phyloP scores from a whole-genome alignment of 2,113 vertebrate species.

The Oreochromis spilurus region DNA sequence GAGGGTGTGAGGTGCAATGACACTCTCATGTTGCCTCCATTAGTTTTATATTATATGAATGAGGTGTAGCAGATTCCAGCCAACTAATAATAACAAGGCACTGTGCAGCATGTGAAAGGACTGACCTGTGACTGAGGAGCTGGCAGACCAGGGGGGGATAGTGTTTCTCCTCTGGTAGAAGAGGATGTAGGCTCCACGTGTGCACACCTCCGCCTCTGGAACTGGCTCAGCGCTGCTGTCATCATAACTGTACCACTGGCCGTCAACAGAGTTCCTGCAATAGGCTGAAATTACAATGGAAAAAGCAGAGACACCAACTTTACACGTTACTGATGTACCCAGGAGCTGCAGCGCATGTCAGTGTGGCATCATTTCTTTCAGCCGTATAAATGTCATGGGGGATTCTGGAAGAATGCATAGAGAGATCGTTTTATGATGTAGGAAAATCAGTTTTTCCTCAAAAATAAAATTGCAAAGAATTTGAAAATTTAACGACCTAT shows the following conservation, averaged over 20 bases:
- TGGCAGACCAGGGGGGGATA: constrained; percentile 82
- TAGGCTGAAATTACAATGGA: constrained; percentile 72
- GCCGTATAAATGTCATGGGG: not conserved
- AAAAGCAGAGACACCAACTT: not conserved
- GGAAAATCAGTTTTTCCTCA: not conserved
- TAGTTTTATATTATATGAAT: not conserved
- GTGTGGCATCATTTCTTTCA: not conserved
- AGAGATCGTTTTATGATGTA: not conserved
- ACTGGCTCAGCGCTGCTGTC: constrained; percentile 84
- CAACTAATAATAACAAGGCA: not conserved
- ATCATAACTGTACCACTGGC: constrained; percentile 89
- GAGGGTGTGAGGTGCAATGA: not conserved
- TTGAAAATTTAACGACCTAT: not conserved
- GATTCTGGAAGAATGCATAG: not conserved
- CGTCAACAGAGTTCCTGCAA: constrained; percentile 89
- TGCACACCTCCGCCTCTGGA: constrained; percentile 81
- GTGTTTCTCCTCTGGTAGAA: constrained; percentile 89
- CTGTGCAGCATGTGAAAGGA: not conserved
- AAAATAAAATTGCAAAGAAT: not conserved
- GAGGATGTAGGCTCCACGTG: constrained; percentile 90
- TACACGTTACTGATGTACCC: not conserved
- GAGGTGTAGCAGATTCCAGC: not conserved
- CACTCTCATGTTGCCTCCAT: not conserved
- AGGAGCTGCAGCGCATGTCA: not conserved
- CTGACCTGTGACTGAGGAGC: constrained; percentile 80